Conservation (phyloP, 2,888 invertebrate species). For the Andrena camellia region DNA sequence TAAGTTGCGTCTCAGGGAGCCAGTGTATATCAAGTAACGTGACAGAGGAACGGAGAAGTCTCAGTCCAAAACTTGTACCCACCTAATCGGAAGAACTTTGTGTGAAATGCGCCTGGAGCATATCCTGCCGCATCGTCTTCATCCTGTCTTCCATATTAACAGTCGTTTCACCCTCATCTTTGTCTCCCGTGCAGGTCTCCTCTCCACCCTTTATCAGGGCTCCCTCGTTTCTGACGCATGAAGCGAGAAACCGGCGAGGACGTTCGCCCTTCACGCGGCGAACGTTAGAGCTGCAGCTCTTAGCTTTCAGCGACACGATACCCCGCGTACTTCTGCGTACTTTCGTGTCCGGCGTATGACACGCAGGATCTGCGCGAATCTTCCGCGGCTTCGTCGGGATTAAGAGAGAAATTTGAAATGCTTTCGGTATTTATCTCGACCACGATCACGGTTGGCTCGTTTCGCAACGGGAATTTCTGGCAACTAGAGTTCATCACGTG, state of each 20-base stretch:
- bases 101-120: conserved; percentile 79
- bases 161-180: conserved; percentile 69
- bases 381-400: conserved; percentile 20
- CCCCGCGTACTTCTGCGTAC: not conserved
- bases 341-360: not conserved
- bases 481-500: not conserved
- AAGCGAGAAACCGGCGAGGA: conserved; percentile 22
- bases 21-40: conserved; percentile 78
- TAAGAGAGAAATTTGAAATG: not conserved
- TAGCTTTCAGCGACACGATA: conserved; percentile 34
- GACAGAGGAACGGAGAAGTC: conserved; percentile 48
- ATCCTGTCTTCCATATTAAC: conserved; percentile 79
- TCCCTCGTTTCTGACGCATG: conserved; percentile 17
- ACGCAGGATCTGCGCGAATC: not conserved
- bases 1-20: conserved; percentile 74
- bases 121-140: conserved; percentile 77
- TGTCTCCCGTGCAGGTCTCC: conserved; percentile 63
- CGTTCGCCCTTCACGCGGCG: conserved; percentile 17
- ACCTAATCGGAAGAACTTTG: conserved; percentile 78
- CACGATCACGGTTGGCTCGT: not conserved
- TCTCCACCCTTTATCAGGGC: conserved; percentile 22
- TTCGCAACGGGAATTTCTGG: not conserved
- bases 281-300: not conserved
- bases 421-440: not conserved
- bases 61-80: conserved; percentile 78